Evolutionary conservation across 2,888 invertebrate species (phyloP), one percentile per base, ranked within the genome.

Genomic region (Chesias legatella): DNA sequence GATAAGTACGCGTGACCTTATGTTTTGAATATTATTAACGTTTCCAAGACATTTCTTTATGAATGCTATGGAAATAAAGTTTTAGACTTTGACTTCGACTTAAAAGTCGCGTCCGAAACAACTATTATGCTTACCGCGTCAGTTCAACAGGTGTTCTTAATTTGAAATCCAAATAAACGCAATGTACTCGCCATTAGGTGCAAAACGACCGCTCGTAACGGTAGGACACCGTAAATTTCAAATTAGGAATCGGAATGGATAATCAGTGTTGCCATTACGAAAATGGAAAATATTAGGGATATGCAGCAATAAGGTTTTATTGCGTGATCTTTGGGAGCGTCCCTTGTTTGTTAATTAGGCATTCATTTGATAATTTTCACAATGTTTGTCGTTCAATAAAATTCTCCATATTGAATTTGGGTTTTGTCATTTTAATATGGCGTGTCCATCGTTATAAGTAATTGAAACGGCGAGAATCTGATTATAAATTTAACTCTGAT

Each of bases 131-230:
- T 38, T 32, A 44, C 31, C 38, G 22, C 35, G 56, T 53, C 47
- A 51, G 56, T 50, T 64, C 80, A 83, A 83, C 83, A 83, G 83
- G 83, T 82, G 83, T 67, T 65, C 64, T 68, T 77, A 75, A 81
- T 82, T 82, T 74, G 67, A 62, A 74, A 73, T 74, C 73, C 73
- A 78, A 82, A 81, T 76, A 77, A 74, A 73, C 64, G 67, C 49
- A 53, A 56, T 58, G 67, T 66, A 66, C 66, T 58, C 51, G 56
- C 62, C 70, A 64, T 75, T 78, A 70, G 56, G 43, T 46, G 53
- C 56, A 54, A 53, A 55, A 53, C 48, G 43, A 41, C 50, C 47
- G 55, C 49, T 52, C 48, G 43, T 61, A 63, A 53, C 54, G 57
- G 43, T 51, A 63, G 51, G 44, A 48, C 53, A 52, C 51, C 45